phyloP scores from a whole-genome alignment of 2,113 vertebrate species.

The Columbina picui region DNA sequence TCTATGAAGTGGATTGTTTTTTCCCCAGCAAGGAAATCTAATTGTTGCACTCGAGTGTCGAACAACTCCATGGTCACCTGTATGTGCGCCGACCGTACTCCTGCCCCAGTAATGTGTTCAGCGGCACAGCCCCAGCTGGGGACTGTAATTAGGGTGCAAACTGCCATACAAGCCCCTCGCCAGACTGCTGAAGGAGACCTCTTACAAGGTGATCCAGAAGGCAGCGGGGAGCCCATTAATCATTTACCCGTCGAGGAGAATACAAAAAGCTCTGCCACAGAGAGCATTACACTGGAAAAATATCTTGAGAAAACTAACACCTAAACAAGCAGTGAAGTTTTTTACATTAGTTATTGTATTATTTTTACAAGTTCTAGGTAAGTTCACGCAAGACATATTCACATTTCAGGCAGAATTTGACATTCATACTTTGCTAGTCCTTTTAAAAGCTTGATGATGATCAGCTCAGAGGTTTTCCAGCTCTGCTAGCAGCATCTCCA shows the following conservation, averaged over 20 bases:
- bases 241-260: constrained; percentile 36
- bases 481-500: constrained; percentile 25
- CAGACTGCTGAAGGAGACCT: constrained; percentile 64
- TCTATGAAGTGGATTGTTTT: constrained; percentile 34
- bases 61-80: constrained; percentile 10
- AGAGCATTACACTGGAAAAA: background rate
- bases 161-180: constrained; percentile 54
- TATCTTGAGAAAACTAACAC: background rate
- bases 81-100: background rate
- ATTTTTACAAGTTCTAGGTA: background rate
- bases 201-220: constrained; percentile 67
- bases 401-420: background rate
- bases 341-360: background rate
- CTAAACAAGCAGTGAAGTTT: background rate
- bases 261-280: constrained; percentile 44
- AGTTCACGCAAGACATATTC: background rate
- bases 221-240: constrained; percentile 54
- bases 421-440: background rate
- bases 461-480: constrained; percentile 6
- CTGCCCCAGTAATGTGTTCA: constrained; percentile 60
- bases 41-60: background rate
- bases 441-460: background rate
- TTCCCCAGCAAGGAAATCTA: constrained; percentile 28
- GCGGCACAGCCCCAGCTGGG: constrained; percentile 58
- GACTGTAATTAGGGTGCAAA: constrained; percentile 69